phyloP scores from a whole-genome alignment of 1,140 invertebrate genomes.

The Drosophila nikananu region DNA sequence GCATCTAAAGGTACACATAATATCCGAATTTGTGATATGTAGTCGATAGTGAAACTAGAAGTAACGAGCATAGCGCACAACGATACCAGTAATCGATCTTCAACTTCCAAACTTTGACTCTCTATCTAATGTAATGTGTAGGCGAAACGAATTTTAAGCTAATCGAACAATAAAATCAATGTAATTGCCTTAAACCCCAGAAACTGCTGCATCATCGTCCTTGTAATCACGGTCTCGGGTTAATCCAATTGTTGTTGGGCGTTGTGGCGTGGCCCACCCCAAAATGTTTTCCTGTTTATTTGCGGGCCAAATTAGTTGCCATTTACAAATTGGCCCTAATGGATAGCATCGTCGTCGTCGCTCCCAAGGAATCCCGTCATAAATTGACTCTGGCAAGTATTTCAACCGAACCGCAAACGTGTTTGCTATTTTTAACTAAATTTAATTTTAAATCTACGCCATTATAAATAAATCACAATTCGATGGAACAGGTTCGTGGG shows the following conservation, averaged over 20 bases:
- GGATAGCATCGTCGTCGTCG: conserved; percentile 13
- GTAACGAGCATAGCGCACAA: conserved; percentile 72
- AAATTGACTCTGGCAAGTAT: conserved; percentile 35
- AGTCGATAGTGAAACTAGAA: conserved; percentile 50
- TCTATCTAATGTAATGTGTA: conserved; percentile 27
- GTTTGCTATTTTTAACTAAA: conserved; percentile 42
- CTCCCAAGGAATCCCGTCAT: conserved; percentile 44
- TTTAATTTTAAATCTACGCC: conserved; percentile 50
- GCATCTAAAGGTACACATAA: conserved; percentile 55
- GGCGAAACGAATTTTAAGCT: conserved; percentile 43
- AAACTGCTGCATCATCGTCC: conserved; percentile 28
- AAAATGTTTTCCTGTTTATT: conserved; percentile 27
- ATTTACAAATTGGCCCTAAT: conserved; percentile 54
- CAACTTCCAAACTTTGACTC: conserved; percentile 43
- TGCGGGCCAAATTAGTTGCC: conserved; percentile 51
- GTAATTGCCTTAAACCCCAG: conserved; percentile 52
- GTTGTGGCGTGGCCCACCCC: conserved; percentile 8
- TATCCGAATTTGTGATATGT: conserved; percentile 78
- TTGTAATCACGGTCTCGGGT: conserved; percentile 28
- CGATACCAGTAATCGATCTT: conserved; percentile 54
- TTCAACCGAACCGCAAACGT: conserved; percentile 20
- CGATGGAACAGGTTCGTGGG: conserved; percentile 30
- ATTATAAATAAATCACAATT: conserved; percentile 58
- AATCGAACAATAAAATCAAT: conserved; percentile 53
- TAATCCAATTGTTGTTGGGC: conserved; percentile 56